Evolutionary conservation across 2,113 vertebrate genomes (phyloP).

Genomic region (Thomomys bottae): DNA sequence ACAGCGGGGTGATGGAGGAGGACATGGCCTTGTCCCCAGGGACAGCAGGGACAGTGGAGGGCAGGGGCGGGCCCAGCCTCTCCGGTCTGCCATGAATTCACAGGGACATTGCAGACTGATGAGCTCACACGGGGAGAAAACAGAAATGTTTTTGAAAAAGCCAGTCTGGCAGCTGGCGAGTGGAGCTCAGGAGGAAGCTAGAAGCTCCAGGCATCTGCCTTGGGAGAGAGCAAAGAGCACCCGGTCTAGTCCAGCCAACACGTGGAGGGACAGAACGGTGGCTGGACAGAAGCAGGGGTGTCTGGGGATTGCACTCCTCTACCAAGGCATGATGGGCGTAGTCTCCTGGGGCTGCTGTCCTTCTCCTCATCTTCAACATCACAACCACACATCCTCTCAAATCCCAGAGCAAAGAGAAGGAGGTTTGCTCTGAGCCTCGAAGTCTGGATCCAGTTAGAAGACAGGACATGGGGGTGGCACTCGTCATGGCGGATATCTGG

Average conservation of each 20-base stretch:
- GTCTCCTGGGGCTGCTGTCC: not conserved
- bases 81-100: conserved; percentile 20
- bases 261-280: too few species aligned
- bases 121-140: conserved; percentile 72
- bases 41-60: conserved; percentile 52
- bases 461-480: not conserved
- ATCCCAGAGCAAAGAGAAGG: not conserved
- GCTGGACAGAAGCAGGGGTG: too few species aligned
- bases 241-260: not conserved
- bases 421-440: not conserved
- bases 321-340: not conserved
- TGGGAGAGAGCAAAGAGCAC: not conserved
- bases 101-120: conserved; percentile 64
- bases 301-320: not conserved
- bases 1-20: not conserved
- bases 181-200: conserved; percentile 46
- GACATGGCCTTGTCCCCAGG: not conserved
- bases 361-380: not conserved
- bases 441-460: not conserved
- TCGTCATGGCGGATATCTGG: too few species aligned
- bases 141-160: conserved; percentile 77
- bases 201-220: not conserved
- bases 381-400: not conserved
- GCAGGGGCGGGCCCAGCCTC: conserved; percentile 56
- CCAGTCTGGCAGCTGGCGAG: conserved; percentile 71